Evolutionary conservation across 2,113 vertebrate genomes (phyloP), one percentile per base, ranked within the genome.

Genomic region (Chlorodrepanis virens): DNA sequence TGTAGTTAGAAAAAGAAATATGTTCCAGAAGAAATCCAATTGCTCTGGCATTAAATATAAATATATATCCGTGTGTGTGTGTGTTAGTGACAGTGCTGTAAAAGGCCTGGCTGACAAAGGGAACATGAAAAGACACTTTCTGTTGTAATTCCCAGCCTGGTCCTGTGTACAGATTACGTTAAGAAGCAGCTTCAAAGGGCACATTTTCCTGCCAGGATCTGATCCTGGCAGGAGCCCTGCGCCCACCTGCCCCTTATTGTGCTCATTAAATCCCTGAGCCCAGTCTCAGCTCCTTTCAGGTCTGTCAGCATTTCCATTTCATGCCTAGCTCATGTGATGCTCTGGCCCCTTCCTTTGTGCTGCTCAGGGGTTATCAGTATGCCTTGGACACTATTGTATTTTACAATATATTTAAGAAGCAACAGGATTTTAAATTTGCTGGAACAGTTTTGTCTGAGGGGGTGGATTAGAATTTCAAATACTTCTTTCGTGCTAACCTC

Each of bases 381-480:
- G 68, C 88, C 40, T 45, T n/a, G 83, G 89, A 39, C 65, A 40
- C 25, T 17, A 1, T 20, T 1, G 0, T 44, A 27, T 61, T 71
- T 67, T 85, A 63, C 47, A 84, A n/a, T 57, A 47, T 45, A 50
- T 61, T 85, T 89, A 69, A 92, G 54, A 56, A 96, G 79, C 52
- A 90, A 89, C 64, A 69, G 74, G 67, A 45, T 87, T 70, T 94
- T 83, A 78, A 86, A 90, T 81, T 44, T 81, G 78, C 70, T 67
- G 27, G 42, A 78, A 37, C 56, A 52, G 47, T 93, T 96, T 50
- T 90, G 68, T 86, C 69, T 60, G 85, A 83, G 83, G 68, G 68
- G 76, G 22, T 90, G 85, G 71, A 93, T 96, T 96, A 94, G 68
- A 76, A 93, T 96, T 95, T 95, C 90, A 94, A 78, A 87, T 71